A percentile compares a stretch with the other conserved stretches of the same genome.
These are phyloP conservation scores for Apodemia duryi DNA, from an alignment of 2,888 invertebrate species.

Conservation along the genomic window DNA sequence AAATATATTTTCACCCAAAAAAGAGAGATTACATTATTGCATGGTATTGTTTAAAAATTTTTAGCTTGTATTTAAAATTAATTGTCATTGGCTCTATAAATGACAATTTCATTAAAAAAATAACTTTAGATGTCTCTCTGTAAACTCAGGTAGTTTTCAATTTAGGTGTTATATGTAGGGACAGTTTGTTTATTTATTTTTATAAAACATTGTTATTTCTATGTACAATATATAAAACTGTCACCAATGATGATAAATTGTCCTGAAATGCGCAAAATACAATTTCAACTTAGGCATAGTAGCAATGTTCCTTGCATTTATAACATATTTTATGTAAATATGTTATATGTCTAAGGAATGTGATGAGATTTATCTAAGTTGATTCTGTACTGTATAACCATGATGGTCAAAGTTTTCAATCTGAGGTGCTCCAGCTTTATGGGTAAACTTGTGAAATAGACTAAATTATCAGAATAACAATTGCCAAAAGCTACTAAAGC, in stretches of 20 bases:
- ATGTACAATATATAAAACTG: background rate
- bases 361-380: slow-evolving; percentile 3
- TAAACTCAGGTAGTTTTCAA: too few relatives aligned
- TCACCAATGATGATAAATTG: slow-evolving; percentile 51
- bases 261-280: slow-evolving; percentile 45
- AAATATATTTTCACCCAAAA: too few relatives aligned
- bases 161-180: too few relatives aligned
- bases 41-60: too few relatives aligned
- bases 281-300: slow-evolving; percentile 16
- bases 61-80: too few relatives aligned
- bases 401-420: slow-evolving; percentile 77
- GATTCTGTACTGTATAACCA: slow-evolving; percentile 45
- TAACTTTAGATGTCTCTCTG: too few relatives aligned
- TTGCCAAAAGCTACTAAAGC: too few relatives aligned
- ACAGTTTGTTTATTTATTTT: too few relatives aligned
- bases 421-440: slow-evolving; percentile 46
- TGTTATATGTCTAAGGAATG: background rate
- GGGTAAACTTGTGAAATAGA: background rate
- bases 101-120: too few relatives aligned
- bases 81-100: too few relatives aligned
- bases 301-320: background rate
- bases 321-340: slow-evolving; percentile 12
- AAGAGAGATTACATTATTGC: too few relatives aligned
- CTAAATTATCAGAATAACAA: background rate
- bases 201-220: too few relatives aligned